Evolutionary conservation across 2,888 invertebrate species (phyloP), one percentile per base, ranked within the genome.

Genomic region (Epirrhoe alternata): DNA sequence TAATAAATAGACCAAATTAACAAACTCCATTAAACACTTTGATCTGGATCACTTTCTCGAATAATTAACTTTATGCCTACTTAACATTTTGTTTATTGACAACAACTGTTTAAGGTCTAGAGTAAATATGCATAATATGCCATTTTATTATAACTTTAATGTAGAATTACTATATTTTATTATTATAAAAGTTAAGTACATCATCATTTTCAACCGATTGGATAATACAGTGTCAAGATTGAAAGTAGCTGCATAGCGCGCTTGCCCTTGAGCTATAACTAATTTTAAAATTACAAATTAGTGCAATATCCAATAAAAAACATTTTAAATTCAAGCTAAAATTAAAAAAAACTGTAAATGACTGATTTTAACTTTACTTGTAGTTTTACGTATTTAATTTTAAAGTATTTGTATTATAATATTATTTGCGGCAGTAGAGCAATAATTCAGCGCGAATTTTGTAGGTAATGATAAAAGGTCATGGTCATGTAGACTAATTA

Each of bases 301-400:
- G 60, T 70, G 64, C 84, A 85, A 86, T 86, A 86, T 80, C 83
- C 80, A 77, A 81, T 77, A 80, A 82, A 83, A 79, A 56, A 56
- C 42, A 58, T 56, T 62, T 33, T 31, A 61, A 65, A 65, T 66
- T 66, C 66, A 76, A 75, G 73, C 56, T 58, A 84, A 85, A 80
- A 79, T 8, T 35, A 8, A 35, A 79, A 77, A 81, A 83, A 85
- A 85, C 24, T 87, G 86, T 88, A 89, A 86, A 87, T 87, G 90
- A 89, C 90, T 90, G 90, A 89, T 89, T 87, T 88, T 87, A 82
- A 83, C 83, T 79, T 82, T 88, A 83, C 86, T 78, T 82, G 75
- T 84, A 86, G 84, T 82, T 83, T 87, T 74, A 61, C 57, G 58
- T 66, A 84, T 86, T 86, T 86, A 86, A 86, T 85, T 82, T 81